Evolutionary conservation across 2,113 vertebrate species (phyloP).

Genomic region (Chlorodrepanis virens): DNA sequence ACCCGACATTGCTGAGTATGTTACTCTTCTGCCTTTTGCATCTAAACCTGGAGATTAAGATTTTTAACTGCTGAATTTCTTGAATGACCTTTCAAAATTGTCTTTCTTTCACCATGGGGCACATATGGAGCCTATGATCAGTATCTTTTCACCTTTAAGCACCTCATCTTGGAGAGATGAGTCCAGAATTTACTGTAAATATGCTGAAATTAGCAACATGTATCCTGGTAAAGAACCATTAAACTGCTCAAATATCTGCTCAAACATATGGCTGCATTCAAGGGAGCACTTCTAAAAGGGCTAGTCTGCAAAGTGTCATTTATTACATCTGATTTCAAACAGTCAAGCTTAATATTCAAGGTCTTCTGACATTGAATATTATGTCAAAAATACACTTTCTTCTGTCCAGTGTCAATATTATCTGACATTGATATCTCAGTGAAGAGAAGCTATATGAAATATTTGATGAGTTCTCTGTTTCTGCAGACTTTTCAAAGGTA

Average conservation of each 20-base stretch:
- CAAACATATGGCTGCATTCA: neutral
- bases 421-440: neutral
- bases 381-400: no score
- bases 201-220: neutral
- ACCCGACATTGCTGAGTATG: constrained; percentile 68
- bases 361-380: no score
- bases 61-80: neutral
- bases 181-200: neutral
- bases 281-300: neutral
- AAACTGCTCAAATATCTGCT: neutral
- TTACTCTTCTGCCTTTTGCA: neutral
- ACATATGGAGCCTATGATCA: neutral
- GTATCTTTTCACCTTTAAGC: neutral
- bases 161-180: neutral
- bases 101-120: neutral
- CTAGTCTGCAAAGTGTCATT: neutral
- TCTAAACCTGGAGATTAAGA: neutral
- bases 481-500: neutral
- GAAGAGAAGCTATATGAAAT: neutral
- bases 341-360: neutral
- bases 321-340: neutral
- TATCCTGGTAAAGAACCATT: neutral
- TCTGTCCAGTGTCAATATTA: no score
- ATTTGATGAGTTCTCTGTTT: neutral
- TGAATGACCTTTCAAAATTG: neutral